phyloP scores from a whole-genome alignment of 2,797 vertebrate genomes.

The Arremon aurantiirostris region DNA sequence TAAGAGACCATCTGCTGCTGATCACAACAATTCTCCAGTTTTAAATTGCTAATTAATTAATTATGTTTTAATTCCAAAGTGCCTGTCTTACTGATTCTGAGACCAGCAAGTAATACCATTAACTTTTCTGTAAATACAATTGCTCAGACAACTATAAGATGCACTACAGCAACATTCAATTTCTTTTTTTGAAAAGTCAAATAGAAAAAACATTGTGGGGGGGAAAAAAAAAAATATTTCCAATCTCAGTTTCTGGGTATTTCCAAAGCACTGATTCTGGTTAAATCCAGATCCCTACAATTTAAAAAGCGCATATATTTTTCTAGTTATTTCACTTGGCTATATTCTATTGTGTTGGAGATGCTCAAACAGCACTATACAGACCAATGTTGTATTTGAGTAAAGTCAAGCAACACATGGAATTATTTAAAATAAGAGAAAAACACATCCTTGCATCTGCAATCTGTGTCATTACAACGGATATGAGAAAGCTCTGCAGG shows the following conservation, averaged over 20 bases:
- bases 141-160: not conserved
- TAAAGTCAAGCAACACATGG: not conserved
- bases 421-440: not conserved
- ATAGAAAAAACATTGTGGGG: not conserved
- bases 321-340: not conserved
- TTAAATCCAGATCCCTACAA: not conserved
- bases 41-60: slow-evolving; percentile 21
- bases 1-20: not conserved
- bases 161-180: not conserved
- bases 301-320: not conserved
- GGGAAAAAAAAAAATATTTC: accelerated
- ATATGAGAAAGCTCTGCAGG: not conserved
- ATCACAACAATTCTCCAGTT: slow-evolving; percentile 6
- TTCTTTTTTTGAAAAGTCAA: not conserved
- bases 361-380: not conserved
- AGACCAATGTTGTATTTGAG: not conserved
- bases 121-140: not conserved
- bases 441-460: not conserved
- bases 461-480: not conserved
- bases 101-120: not conserved
- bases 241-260: not conserved
- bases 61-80: not conserved
- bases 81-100: not conserved
- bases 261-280: not conserved
- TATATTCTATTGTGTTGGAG: not conserved